Base-by-base conservation (phyloP, 2,113 vertebrate genomes). In the Scortum barcoo region DNA sequence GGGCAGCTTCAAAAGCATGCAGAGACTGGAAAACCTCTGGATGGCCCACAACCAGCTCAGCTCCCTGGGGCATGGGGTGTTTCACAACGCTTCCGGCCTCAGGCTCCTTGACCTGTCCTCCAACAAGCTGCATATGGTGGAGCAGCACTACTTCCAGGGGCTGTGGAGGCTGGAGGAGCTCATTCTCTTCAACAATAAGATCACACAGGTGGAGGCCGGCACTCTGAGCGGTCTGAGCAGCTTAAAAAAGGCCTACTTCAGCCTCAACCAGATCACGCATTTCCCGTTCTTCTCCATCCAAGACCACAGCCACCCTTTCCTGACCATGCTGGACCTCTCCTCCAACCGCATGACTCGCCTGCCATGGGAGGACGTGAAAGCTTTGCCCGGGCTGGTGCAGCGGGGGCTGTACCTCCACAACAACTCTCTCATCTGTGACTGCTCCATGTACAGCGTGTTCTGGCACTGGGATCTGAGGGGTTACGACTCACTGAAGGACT, bases 361-460 rank as follows among this genome's bases (percentile, higher is more conserved):
- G 83, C 97, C 97, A 0, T 94, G 97, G 88, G 95, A 96, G 40
- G 95, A 95, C 13, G 93, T 99, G 71, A 94, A 93, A 0, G 88
- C 95, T 40, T 92, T 99, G 92, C 97, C 98, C 0, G 90, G 93
- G 16, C 90, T 92, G 56, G 91, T 98, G 46, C 94, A 97, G 90
- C 96, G 96, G 1, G 98, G 98, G 48, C 94, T 99, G 76, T 98
- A 96, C 84, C 94, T 99, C 60, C 97, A 99, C 87, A 98, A 98
- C 89, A 99, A 99, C 90, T 97, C 97, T 0, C 89, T 99, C 68
- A 89, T 88, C 71, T 99, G 98, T 22, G 96, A 97, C 85, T 99
- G 98, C 66, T 83, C 94, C 0, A 94, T 98, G 71, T 97, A 97
- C 77, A 93, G 91, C 3, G 88, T 99, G 93, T 95, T 99, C 72